Conservation (phyloP, 1,140 invertebrate genomes). For the Maniola jurtina region DNA sequence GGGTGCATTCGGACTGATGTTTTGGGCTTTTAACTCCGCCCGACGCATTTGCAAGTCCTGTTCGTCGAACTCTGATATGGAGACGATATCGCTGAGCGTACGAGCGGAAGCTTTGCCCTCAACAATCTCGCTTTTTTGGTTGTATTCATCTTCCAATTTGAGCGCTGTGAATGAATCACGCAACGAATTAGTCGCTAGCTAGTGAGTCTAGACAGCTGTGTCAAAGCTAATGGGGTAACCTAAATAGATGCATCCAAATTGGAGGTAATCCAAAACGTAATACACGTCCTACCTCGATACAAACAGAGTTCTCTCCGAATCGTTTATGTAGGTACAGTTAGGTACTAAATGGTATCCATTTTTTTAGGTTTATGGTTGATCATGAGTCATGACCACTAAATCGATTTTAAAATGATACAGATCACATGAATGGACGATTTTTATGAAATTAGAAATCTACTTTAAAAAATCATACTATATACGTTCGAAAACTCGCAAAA, state of each 20-base stretch:
- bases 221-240: slow-evolving; percentile 32
- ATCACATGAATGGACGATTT: background rate
- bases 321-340: too few relatives aligned
- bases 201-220: slow-evolving; percentile 39
- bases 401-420: too few relatives aligned
- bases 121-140: slow-evolving; percentile 70
- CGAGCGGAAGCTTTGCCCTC: slow-evolving; percentile 80
- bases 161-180: slow-evolving; percentile 67
- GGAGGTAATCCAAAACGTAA: slow-evolving; percentile 52
- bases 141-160: slow-evolving; percentile 77
- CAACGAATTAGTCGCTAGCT: slow-evolving; percentile 33
- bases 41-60: slow-evolving; percentile 78
- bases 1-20: slow-evolving; percentile 42
- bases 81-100: slow-evolving; percentile 84
- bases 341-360: background rate
- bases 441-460: too few relatives aligned
- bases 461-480: too few relatives aligned
- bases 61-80: slow-evolving; percentile 85
- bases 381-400: too few relatives aligned
- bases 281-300: slow-evolving; percentile 6
- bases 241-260: slow-evolving; percentile 43
- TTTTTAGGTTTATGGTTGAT: too few relatives aligned
- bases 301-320: too few relatives aligned
- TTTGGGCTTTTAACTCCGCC: slow-evolving; percentile 60
- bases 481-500: too few relatives aligned